A percentile compares a stretch with the other conserved stretches of the same genome.
Conservation (phyloP, 2,113 vertebrate genomes). For the Hepsetus odoe region DNA sequence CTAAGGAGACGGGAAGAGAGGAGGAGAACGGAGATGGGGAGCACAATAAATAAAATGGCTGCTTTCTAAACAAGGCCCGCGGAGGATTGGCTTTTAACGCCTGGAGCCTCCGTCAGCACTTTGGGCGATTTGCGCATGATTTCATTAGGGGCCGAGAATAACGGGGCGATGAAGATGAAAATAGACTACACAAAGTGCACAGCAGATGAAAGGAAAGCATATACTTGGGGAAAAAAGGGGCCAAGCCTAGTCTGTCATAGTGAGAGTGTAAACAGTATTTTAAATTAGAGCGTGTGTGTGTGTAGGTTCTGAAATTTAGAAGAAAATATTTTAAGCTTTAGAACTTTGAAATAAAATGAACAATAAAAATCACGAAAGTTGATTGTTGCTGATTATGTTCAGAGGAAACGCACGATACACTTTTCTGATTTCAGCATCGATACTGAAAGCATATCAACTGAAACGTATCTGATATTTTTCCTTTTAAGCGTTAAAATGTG, state of each 20-base stretch:
- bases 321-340: neutral
- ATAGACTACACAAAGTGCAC: slow-evolving; percentile 69
- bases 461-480: neutral
- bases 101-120: slow-evolving; percentile 76
- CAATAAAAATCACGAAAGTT: slow-evolving; percentile 1
- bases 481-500: neutral
- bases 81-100: slow-evolving; percentile 77
- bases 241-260: slow-evolving; percentile 8
- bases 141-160: slow-evolving; percentile 77
- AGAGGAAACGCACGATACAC: too few relatives aligned
- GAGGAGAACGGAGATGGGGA: slow-evolving; percentile 51
- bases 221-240: slow-evolving; percentile 35
- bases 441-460: too few relatives aligned
- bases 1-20: slow-evolving; percentile 44
- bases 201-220: slow-evolving; percentile 36
- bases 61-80: slow-evolving; percentile 73
- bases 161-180: slow-evolving; percentile 71
- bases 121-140: slow-evolving; percentile 76
- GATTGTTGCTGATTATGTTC: too few relatives aligned
- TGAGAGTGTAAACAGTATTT: slow-evolving; percentile 7
- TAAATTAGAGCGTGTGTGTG: neutral
- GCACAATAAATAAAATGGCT: slow-evolving; percentile 71
- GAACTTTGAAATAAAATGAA: neutral
- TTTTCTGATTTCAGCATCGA: neutral
- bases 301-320: neutral